A percentile compares a stretch with the other conserved stretches of the same genome.
phyloP scores from a whole-genome alignment of 2,888 invertebrate genomes.

The Tholera decimalis region DNA sequence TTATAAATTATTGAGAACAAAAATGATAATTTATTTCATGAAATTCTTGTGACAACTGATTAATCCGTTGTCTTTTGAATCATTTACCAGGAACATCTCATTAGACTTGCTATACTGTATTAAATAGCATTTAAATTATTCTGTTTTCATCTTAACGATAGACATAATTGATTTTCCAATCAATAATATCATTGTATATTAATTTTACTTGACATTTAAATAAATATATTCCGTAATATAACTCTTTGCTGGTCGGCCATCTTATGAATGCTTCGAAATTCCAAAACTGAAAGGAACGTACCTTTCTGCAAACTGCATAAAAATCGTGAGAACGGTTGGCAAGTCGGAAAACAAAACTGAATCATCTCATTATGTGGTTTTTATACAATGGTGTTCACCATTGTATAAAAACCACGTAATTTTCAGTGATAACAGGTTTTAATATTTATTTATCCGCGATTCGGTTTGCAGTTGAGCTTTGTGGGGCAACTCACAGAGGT shows the following conservation, averaged over 20 bases:
- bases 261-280: constrained; percentile 16
- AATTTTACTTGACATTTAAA: too few relatives aligned
- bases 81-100: background rate
- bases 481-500: background rate
- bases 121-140: background rate
- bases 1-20: constrained; percentile 23
- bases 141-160: background rate
- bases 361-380: constrained; percentile 6
- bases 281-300: background rate
- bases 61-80: background rate
- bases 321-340: constrained; percentile 22
- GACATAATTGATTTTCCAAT: too few relatives aligned
- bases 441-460: constrained; percentile 43
- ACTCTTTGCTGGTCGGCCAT: background rate
- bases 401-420: constrained; percentile 36
- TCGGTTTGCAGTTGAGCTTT: constrained; percentile 10
- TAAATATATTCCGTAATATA: too few relatives aligned
- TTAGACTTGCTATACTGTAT: background rate
- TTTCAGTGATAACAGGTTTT: constrained; percentile 12
- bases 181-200: too few relatives aligned
- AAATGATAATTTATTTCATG: background rate
- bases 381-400: too few relatives aligned
- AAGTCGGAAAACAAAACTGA: constrained; percentile 4
- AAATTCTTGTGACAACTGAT: background rate
- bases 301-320: constrained; percentile 11